A percentile compares a stretch with the other conserved stretches of the same genome.
Evolutionary conservation across 2,797 vertebrate species (phyloP).

Genomic region (Cygnus olor): DNA sequence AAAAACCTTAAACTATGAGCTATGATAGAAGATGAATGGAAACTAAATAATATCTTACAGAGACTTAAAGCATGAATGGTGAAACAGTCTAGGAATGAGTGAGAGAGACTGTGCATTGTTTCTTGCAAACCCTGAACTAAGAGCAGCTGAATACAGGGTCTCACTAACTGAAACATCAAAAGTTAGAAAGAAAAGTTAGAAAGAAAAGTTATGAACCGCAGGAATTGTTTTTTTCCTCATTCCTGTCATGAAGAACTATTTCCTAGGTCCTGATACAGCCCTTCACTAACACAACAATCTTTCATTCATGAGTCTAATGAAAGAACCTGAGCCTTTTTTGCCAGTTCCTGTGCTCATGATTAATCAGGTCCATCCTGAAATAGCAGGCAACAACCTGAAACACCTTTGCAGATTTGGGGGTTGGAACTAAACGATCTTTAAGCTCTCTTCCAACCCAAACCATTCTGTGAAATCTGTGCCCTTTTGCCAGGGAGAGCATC

Average conservation of each 20-base stretch:
- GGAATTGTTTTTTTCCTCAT: neutral
- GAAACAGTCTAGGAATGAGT: neutral
- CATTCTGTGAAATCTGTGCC: neutral
- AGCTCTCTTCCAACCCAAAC: neutral
- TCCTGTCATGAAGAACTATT: neutral
- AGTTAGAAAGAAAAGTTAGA: neutral
- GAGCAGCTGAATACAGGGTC: neutral
- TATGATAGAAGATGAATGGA: neutral
- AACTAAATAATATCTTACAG: conserved; percentile 26
- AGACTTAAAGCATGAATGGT: neutral
- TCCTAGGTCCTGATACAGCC: neutral
- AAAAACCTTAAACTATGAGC: conserved; percentile 25
- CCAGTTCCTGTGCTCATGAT: accelerated
- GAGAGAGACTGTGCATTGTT: neutral
- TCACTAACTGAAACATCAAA: neutral
- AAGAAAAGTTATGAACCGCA: neutral
- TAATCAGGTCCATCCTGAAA: neutral
- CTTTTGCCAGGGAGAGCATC: neutral
- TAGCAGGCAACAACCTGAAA: neutral
- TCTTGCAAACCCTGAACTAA: neutral
- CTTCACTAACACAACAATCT: neutral
- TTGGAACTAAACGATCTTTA: neutral
- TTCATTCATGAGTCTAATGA: neutral
- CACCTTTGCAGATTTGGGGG: neutral
- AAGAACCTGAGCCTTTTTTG: neutral